Evolutionary conservation across 2,888 invertebrate species (phyloP).

Genomic region (Reticulitermes lucifugus): DNA sequence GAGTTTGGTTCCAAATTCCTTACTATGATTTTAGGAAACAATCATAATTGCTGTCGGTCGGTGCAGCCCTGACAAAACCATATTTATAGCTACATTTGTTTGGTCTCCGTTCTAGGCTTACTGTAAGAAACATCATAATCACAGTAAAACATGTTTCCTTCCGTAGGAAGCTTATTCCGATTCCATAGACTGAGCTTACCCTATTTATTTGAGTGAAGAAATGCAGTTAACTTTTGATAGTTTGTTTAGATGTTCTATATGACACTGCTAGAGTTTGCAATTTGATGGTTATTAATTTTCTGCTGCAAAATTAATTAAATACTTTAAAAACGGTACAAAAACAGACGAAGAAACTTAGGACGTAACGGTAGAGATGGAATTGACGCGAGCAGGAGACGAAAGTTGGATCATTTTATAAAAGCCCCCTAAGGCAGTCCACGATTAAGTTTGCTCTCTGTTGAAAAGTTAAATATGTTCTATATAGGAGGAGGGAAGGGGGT

Average conservation of each 20-base stretch:
- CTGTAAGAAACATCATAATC: not conserved
- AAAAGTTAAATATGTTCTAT: slow-evolving; percentile 49
- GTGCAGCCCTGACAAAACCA: not conserved
- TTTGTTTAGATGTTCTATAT: slow-evolving; percentile 23
- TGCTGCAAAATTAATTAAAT: slow-evolving; percentile 53
- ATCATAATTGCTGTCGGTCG: not conserved
- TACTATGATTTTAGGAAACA: not conserved
- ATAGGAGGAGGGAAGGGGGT: not conserved
- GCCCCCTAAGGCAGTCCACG: slow-evolving; percentile 47
- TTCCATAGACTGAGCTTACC: not conserved
- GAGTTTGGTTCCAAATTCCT: no score
- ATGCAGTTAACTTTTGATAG: slow-evolving; percentile 33
- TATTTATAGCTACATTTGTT: not conserved
- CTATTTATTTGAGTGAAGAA: slow-evolving; percentile 19
- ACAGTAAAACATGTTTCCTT: slow-evolving; percentile 21
- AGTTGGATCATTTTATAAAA: slow-evolving; percentile 49
- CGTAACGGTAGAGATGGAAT: not conserved
- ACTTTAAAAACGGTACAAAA: slow-evolving; percentile 29
- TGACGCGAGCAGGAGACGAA: slow-evolving; percentile 32
- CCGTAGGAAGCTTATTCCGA: not conserved
- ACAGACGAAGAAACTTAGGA: slow-evolving; percentile 7
- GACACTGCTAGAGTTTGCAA: slow-evolving; percentile 18
- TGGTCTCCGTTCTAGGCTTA: not conserved
- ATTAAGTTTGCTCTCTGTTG: slow-evolving; percentile 48
- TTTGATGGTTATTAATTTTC: slow-evolving; percentile 51